phyloP scores from a whole-genome alignment of 2,113 vertebrate species.

The Strix uralensis region DNA sequence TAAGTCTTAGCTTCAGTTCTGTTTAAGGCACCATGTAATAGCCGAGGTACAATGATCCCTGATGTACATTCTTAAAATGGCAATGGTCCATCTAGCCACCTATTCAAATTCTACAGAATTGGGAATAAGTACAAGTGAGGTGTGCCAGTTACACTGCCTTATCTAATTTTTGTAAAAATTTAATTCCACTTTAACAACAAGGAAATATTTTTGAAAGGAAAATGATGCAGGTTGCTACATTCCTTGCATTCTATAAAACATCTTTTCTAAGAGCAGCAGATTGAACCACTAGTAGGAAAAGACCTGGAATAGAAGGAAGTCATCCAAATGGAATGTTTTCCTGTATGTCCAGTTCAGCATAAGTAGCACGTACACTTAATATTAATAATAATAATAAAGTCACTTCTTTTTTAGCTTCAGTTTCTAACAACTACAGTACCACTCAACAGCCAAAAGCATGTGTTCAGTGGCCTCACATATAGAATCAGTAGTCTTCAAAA shows the following conservation, averaged over 20 bases:
- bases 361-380: slow-evolving; percentile 80
- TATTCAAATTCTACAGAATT: slow-evolving; percentile 78
- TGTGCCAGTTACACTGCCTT: slow-evolving; percentile 84
- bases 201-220: slow-evolving; percentile 78
- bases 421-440: slow-evolving; percentile 68
- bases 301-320: slow-evolving; percentile 82
- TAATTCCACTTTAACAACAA: slow-evolving; percentile 78
- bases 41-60: slow-evolving; percentile 88
- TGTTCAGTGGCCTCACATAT: slow-evolving; percentile 71
- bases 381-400: slow-evolving; percentile 72
- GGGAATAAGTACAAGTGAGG: slow-evolving; percentile 80
- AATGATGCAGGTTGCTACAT: slow-evolving; percentile 84
- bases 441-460: slow-evolving; percentile 69
- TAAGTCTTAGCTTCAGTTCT: slow-evolving; percentile 85
- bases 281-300: slow-evolving; percentile 81
- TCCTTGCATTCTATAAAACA: slow-evolving; percentile 84
- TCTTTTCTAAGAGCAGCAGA: slow-evolving; percentile 82
- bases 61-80: slow-evolving; percentile 88
- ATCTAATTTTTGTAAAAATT: slow-evolving; percentile 76
- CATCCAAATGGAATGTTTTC: slow-evolving; percentile 79
- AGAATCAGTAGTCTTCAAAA: slow-evolving; percentile 82
- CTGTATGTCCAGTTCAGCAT: slow-evolving; percentile 79
- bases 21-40: slow-evolving; percentile 88
- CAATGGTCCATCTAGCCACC: slow-evolving; percentile 84
- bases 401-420: slow-evolving; percentile 68